Base-by-base conservation (phyloP, 1,140 invertebrate genomes). In the Drosophila setifemur region DNA sequence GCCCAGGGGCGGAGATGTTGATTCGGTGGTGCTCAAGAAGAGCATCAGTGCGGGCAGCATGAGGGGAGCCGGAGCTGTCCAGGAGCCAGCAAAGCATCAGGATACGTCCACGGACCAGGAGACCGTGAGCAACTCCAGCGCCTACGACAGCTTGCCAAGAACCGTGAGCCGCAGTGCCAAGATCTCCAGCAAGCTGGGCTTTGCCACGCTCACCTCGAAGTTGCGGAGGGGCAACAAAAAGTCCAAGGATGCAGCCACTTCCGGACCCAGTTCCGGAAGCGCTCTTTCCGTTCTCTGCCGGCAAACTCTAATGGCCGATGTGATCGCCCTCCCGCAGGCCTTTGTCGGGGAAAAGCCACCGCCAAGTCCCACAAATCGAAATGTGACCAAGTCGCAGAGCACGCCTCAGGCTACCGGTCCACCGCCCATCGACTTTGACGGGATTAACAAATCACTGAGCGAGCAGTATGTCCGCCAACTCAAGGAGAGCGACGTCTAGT, bases 11-110 rank as follows among this genome's bases (percentile, higher is more conserved):
- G 12, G 19, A n/a, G 16, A 26, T n/a, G 49, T 55, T 37, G 55
- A 48, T 0, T 6, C 28, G 0, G 25, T 50, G 2, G 21, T 50
- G 33, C 58, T 89, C 3, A 68, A 82, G 1, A 94, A 95, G 74
- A 95, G 94, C 18, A 93, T 94, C 1, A 95, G 94, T 67, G 94
- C 93, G 0, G 94, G 94, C 7, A 95, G 95, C 93, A 94, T 95
- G 39, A 45, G 73, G 0, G 73, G 73, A 7, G 63, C 43, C 12
- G 33, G 49, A 45, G 25, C 48, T 31, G 26, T 4, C 33, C 57
- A 23, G 19, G 57, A 40, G 29, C 12, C 75, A 43, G 0, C 66
- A 57, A 43, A 40, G 35, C 29, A 69, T 4, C 61, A 64, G 2
- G 61, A 64, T 3, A 33, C 16, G n/a, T 64, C 69, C 4, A 87